A percentile compares a stretch with the other conserved stretches of the same genome.
These are phyloP conservation scores for Flexamia atlantica DNA, from an alignment of 2,888 invertebrate genomes.

Conservation along the genomic window DNA sequence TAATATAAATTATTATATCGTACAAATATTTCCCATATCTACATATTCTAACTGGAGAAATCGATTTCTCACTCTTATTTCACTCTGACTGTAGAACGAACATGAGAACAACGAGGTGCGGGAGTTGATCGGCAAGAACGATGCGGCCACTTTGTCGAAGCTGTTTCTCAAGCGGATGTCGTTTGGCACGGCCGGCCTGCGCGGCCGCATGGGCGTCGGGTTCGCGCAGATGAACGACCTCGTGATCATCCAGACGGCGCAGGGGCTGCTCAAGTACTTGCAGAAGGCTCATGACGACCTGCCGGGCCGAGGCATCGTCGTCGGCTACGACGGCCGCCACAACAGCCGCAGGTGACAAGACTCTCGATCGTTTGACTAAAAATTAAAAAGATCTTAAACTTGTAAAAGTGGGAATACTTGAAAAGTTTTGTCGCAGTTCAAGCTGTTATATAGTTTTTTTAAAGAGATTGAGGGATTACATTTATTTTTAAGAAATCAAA, in stretches of 20 bases:
- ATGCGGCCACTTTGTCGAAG: slow-evolving; percentile 80
- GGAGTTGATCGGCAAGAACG: slow-evolving; percentile 77
- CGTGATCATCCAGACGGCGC: slow-evolving; percentile 93
- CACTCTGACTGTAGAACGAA: slow-evolving; percentile 78
- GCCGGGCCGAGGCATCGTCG: slow-evolving; percentile 81
- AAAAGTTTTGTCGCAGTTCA: no score
- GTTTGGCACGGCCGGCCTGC: slow-evolving; percentile 96
- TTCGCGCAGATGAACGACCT: slow-evolving; percentile 97
- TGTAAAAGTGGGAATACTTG: no score
- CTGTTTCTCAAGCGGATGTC: slow-evolving; percentile 84
- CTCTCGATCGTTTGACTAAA: no score
- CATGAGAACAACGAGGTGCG: slow-evolving; percentile 81
- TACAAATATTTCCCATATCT: no score
- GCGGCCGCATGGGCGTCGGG: slow-evolving; percentile 96
- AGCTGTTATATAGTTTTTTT: no score
- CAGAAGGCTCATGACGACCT: slow-evolving; percentile 78
- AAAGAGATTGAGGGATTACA: no score
- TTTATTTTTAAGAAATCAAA: no score
- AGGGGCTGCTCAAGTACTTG: slow-evolving; percentile 91
- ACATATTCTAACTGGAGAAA: no score
- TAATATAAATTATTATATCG: no score
- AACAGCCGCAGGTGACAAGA: slow-evolving; percentile 88
- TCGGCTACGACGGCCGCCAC: slow-evolving; percentile 96
- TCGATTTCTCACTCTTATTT: no score
- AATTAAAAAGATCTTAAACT: no score